Conservation (phyloP, 2,113 vertebrate genomes). For the Charadrius vociferus region DNA sequence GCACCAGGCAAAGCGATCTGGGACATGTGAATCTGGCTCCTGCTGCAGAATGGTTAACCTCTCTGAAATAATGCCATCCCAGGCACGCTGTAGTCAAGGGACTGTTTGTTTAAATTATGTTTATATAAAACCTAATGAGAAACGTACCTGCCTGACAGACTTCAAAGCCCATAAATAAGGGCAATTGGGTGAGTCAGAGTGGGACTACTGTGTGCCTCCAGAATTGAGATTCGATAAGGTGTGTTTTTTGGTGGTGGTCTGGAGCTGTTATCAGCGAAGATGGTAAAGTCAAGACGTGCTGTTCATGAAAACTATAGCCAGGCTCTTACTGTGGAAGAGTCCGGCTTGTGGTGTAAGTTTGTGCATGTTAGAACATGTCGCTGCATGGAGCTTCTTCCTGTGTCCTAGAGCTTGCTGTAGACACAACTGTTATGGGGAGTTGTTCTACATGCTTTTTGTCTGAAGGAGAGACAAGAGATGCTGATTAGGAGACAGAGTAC, state of each 20-base stretch:
- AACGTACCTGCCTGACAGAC: neutral
- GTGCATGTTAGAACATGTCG: neutral
- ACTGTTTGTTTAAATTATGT: neutral
- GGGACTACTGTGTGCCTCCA: neutral
- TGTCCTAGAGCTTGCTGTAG: neutral
- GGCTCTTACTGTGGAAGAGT: neutral
- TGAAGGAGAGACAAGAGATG: neutral
- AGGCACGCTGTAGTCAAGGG: neutral
- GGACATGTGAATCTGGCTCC: neutral
- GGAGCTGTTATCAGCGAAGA: neutral
- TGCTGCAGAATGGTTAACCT: neutral
- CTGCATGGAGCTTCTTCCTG: neutral
- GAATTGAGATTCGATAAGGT: neutral
- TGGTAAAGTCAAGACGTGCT: neutral
- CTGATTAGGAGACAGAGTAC: neutral
- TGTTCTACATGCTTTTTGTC: neutral
- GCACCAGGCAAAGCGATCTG: rapidly evolving
- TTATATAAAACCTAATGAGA: neutral
- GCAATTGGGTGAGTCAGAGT: neutral
- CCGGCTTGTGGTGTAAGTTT: neutral
- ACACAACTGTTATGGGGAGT: neutral
- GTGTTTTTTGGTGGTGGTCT: neutral
- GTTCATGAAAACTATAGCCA: neutral
- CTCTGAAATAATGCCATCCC: neutral
- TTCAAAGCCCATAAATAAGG: neutral